phyloP scores from a whole-genome alignment of 2,888 invertebrate genomes.

The Slavum lentiscoides region DNA sequence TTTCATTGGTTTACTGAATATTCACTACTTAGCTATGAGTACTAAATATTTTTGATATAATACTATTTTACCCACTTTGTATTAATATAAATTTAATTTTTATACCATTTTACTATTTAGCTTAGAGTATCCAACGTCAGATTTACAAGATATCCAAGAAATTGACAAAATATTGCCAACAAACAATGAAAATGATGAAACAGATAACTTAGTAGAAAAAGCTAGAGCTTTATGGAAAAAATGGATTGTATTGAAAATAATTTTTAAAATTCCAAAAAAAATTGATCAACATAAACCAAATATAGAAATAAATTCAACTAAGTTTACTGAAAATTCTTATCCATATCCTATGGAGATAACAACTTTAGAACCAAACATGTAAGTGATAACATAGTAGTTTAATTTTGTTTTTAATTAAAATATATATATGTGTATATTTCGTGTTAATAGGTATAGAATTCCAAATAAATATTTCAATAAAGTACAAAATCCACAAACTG shows the following conservation, averaged over 20 bases:
- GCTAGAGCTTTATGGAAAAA: slow-evolving; percentile 44
- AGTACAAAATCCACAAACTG: not conserved
- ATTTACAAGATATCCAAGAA: slow-evolving; percentile 19
- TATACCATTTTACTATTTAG: slow-evolving; percentile 3
- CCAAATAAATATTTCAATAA: slow-evolving; percentile 24
- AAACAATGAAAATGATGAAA: slow-evolving; percentile 10
- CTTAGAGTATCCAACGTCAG: slow-evolving; percentile 26
- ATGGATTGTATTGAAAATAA: slow-evolving; percentile 42
- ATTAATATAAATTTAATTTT: not conserved
- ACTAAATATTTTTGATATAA: not conserved
- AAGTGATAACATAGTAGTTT: not conserved
- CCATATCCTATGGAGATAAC: not conserved
- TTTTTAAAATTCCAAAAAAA: slow-evolving; percentile 48
- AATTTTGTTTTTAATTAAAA: not conserved
- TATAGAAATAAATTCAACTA: not conserved
- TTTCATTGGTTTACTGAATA: no score
- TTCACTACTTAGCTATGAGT: no score
- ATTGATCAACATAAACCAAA: slow-evolving; percentile 11
- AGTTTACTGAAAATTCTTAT: not conserved
- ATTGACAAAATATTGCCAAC: slow-evolving; percentile 24
- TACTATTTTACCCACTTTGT: not conserved
- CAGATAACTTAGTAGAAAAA: slow-evolving; percentile 20
- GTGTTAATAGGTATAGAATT: slow-evolving; percentile 16
- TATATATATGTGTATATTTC: not conserved
- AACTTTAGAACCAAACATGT: slow-evolving; percentile 22